Conservation (phyloP, 2,888 invertebrate species). For the Ochropleura plecta region DNA sequence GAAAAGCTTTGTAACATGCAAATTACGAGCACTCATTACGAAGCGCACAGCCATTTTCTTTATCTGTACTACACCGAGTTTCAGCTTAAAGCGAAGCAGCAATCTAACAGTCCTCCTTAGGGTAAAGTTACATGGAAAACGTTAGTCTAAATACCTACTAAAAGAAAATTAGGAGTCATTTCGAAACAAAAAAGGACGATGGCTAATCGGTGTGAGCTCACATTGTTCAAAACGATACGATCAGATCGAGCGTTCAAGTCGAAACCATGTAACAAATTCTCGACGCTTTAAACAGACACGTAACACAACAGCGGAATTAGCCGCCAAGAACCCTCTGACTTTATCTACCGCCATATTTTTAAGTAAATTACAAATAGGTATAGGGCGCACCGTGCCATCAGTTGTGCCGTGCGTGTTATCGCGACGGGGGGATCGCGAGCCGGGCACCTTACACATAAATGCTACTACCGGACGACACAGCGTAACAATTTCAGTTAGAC, state of each 20-base stretch:
- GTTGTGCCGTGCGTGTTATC: constrained; percentile 89
- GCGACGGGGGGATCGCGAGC: constrained; percentile 85
- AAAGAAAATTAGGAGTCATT: constrained; percentile 44
- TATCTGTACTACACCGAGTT: constrained; percentile 44
- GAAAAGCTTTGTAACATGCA: constrained; percentile 23
- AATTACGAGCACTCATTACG: constrained; percentile 49
- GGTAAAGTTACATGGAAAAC: constrained; percentile 45
- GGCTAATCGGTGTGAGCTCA: constrained; percentile 53
- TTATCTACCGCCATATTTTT: constrained; percentile 89
- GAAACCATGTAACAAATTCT: constrained; percentile 72
- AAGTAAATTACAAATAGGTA: constrained; percentile 90
- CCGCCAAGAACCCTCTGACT: constrained; percentile 78
- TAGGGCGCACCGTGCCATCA: constrained; percentile 82
- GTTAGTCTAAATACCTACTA: constrained; percentile 43
- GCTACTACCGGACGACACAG: constrained; percentile 66
- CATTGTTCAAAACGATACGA: constrained; percentile 56
- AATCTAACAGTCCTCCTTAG: constrained; percentile 38
- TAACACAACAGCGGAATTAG: constrained; percentile 81
- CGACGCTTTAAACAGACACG: constrained; percentile 73
- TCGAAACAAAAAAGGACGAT: constrained; percentile 43
- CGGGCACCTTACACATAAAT: constrained; percentile 75
- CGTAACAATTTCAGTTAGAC: constrained; percentile 40
- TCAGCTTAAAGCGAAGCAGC: constrained; percentile 23
- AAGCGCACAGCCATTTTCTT: constrained; percentile 49
- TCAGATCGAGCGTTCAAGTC: constrained; percentile 56